These are phyloP conservation scores for Lordiphosa stackelbergi DNA, from an alignment of 1,140 invertebrate species.

Conservation along the genomic window DNA sequence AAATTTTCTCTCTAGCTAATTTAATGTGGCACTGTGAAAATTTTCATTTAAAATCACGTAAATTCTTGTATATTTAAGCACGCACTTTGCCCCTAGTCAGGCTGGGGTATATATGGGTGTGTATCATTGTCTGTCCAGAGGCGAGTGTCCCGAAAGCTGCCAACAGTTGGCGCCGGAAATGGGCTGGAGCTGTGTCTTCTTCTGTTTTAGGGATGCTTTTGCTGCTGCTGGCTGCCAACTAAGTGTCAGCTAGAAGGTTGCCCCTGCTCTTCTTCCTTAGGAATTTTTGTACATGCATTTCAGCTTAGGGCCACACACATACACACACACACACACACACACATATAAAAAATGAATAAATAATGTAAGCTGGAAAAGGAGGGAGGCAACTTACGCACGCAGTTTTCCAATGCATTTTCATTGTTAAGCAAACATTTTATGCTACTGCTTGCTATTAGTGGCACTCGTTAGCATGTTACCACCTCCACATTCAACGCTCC, in stretches of 20 bases:
- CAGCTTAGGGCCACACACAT: slow-evolving; percentile 30
- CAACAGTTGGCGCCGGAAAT: slow-evolving; percentile 39
- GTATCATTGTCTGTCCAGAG: slow-evolving; percentile 17
- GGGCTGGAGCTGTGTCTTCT: slow-evolving; percentile 7
- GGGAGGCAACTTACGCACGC: slow-evolving; percentile 37
- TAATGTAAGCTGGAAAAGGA: not conserved
- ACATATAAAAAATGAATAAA: slow-evolving; percentile 1
- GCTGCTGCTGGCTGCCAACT: slow-evolving; percentile 55
- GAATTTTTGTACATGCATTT: slow-evolving; percentile 48
- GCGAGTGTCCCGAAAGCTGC: slow-evolving; percentile 30
- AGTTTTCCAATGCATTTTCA: slow-evolving; percentile 57
- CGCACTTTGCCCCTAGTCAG: slow-evolving; percentile 21
- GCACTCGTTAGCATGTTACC: slow-evolving; percentile 52
- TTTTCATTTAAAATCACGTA: slow-evolving; percentile 46
- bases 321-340: slow-evolving; percentile 4
- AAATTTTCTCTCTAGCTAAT: not conserved
- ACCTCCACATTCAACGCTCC: slow-evolving; percentile 2
- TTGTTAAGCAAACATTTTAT: slow-evolving; percentile 59
- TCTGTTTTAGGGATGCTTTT: slow-evolving; percentile 26
- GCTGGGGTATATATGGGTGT: not conserved
- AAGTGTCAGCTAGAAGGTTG: slow-evolving; percentile 46
- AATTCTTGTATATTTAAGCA: slow-evolving; percentile 39
- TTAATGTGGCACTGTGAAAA: slow-evolving; percentile 15
- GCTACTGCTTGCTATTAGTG: slow-evolving; percentile 52
- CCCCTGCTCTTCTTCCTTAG: slow-evolving; percentile 3